A percentile compares a stretch with the other conserved stretches of the same genome.
Conservation (phyloP, 2,113 vertebrate genomes). For the Tringa solitaria region DNA sequence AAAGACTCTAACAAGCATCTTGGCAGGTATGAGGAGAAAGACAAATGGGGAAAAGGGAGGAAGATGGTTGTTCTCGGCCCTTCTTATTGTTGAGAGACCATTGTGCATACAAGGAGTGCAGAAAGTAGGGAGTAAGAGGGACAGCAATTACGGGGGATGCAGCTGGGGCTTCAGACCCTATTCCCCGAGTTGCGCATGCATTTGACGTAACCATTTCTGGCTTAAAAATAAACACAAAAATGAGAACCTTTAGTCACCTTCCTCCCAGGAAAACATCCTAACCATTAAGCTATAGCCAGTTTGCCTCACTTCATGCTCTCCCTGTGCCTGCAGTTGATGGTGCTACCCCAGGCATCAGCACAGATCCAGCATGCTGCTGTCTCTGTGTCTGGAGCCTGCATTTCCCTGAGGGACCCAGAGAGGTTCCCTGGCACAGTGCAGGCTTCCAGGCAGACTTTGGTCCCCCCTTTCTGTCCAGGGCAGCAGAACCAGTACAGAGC, state of each 20-base stretch:
- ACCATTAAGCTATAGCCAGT: background rate
- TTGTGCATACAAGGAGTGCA: background rate
- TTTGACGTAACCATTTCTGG: background rate
- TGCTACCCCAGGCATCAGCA: background rate
- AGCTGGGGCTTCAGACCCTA: background rate
- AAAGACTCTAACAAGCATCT: background rate
- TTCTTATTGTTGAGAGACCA: background rate
- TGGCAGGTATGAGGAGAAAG: fast-evolving
- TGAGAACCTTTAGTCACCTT: background rate
- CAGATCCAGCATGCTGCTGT: background rate
- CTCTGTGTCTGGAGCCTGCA: background rate
- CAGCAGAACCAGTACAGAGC: background rate
- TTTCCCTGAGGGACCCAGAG: background rate
- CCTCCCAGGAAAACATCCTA: background rate
- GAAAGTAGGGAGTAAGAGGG: background rate
- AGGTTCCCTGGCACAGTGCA: background rate
- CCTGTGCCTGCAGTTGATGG: background rate
- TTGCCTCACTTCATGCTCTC: background rate
- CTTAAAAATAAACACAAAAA: background rate
- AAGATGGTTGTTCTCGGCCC: background rate
- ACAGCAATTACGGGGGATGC: background rate
- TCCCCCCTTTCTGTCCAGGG: fast-evolving
- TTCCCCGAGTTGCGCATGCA: background rate
- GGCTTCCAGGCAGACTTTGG: background rate
- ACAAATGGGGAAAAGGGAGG: background rate